Evolutionary conservation across 2,113 vertebrate species (phyloP).

Genomic region (Hippocampus abdominalis): DNA sequence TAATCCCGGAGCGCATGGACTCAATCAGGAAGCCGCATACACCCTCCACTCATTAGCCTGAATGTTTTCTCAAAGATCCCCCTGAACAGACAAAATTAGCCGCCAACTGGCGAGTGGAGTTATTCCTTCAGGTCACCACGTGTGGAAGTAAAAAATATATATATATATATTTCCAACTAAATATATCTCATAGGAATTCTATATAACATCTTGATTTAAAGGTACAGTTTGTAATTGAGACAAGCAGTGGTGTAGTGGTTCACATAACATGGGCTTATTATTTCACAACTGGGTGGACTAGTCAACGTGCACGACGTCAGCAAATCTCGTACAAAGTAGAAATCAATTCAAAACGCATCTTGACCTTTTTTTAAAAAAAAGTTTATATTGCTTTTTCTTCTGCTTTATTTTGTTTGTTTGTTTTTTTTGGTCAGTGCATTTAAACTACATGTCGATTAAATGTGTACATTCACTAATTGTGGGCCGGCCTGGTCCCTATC

Average conservation of each 20-base stretch:
- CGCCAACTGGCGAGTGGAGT: constrained; percentile 38
- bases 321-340: background rate
- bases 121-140: constrained; percentile 51
- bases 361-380: too few species aligned
- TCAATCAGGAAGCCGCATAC: constrained; percentile 33
- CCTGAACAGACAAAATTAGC: constrained; percentile 2
- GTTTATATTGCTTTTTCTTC: too few species aligned
- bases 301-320: background rate
- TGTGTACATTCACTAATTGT: too few species aligned
- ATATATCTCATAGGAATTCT: background rate
- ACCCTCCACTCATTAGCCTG: constrained; percentile 35
- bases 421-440: too few species aligned
- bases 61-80: constrained; percentile 29
- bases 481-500: too few species aligned
- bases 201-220: constrained; percentile 21
- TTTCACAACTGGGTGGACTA: too few species aligned
- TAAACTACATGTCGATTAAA: too few species aligned
- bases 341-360: background rate
- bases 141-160: constrained; percentile 55
- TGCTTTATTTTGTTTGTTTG: too few species aligned
- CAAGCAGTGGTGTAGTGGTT: background rate
- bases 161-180: background rate
- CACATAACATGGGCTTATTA: too few species aligned
- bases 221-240: background rate
- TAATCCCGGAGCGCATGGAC: constrained; percentile 29